These are phyloP conservation scores for Drosophila nebulosa DNA, from an alignment of 1,140 invertebrate species.

Conservation along the genomic window DNA sequence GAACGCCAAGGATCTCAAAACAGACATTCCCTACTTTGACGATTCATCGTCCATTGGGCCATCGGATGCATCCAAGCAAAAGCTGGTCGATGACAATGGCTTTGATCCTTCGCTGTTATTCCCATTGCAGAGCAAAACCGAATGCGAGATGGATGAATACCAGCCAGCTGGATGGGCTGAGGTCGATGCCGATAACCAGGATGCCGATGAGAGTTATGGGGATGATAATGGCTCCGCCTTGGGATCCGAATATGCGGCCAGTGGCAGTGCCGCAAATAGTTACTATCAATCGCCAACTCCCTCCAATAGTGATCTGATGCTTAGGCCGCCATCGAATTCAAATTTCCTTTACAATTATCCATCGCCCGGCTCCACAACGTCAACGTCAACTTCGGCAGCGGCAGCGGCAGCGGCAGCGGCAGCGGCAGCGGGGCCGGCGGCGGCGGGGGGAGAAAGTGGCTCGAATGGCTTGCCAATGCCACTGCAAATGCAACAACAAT, in stretches of 20 bases:
- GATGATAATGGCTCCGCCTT: constrained; percentile 46
- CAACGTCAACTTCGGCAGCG: background rate
- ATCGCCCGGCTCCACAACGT: constrained; percentile 27
- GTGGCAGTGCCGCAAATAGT: constrained; percentile 54
- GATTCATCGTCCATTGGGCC: constrained; percentile 22
- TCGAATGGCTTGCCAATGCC: background rate
- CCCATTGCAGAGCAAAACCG: constrained; percentile 14
- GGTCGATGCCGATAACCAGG: constrained; percentile 12
- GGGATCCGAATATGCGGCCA: constrained; percentile 49
- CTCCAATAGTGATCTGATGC: constrained; percentile 53
- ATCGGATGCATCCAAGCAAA: background rate
- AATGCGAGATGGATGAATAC: constrained; percentile 27
- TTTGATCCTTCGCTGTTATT: constrained; percentile 18
- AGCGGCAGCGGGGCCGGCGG: background rate
- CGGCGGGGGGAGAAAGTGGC: background rate
- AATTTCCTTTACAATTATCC: constrained; percentile 58
- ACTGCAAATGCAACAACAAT: background rate
- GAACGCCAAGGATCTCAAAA: constrained; percentile 67
- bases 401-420: background rate
- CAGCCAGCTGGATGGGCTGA: constrained; percentile 17
- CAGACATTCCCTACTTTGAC: constrained; percentile 72
- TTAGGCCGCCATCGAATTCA: constrained; percentile 59
- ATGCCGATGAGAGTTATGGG: constrained; percentile 47
- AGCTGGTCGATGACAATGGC: background rate
- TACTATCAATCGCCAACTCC: constrained; percentile 62